A percentile compares a stretch with the other conserved stretches of the same genome.
These are phyloP conservation scores for Alentia gelatinosa DNA, from an alignment of 2,888 invertebrate genomes.

Conservation along the genomic window DNA sequence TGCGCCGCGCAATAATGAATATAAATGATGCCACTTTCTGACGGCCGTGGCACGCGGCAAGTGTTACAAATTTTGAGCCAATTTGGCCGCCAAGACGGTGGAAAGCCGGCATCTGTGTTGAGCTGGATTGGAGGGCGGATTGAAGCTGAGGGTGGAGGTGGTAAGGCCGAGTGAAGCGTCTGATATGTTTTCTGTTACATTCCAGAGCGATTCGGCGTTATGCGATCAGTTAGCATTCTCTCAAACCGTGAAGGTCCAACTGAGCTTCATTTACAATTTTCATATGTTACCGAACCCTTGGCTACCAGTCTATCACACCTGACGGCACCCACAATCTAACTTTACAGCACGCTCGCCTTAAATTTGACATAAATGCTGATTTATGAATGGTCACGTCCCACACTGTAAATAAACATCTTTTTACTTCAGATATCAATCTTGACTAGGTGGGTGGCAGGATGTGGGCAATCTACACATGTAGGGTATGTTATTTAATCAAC, in stretches of 20 bases:
- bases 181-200: no score
- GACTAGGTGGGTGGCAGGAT: not conserved
- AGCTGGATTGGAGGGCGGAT: not conserved
- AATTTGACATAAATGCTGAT: not conserved
- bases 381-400: not conserved
- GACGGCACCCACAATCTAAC: not conserved
- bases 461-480: not conserved
- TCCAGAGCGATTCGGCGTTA: no score
- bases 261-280: no score
- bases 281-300: no score
- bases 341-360: not conserved
- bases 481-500: not conserved
- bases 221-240: no score
- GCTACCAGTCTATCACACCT: not conserved
- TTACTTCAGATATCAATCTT: not conserved
- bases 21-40: constrained; percentile 56
- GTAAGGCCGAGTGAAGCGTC: not conserved
- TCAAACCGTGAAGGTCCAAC: no score
- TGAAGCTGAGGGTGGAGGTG: not conserved
- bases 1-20: constrained; percentile 25
- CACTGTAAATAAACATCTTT: not conserved
- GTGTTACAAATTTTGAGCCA: constrained; percentile 56
- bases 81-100: constrained; percentile 40
- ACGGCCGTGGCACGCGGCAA: constrained; percentile 31
- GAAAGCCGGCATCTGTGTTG: not conserved